Conservation (phyloP, 2,888 invertebrate species). For the Drosophila colorata region DNA sequence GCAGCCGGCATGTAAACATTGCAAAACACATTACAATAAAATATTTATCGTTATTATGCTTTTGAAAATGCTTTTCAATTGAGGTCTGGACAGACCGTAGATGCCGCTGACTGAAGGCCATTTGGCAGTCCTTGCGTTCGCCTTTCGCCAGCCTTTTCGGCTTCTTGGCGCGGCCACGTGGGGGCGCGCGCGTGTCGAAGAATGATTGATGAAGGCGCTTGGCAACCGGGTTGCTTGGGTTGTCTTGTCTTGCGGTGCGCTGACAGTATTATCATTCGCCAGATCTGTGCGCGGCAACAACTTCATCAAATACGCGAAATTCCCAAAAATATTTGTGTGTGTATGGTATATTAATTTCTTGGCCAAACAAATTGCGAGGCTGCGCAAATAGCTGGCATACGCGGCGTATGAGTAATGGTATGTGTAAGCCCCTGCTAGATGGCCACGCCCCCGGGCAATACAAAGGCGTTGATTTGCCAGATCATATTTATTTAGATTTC, state of each 20-base stretch:
- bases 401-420: constrained; percentile 51
- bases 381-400: constrained; percentile 24
- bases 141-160: constrained; percentile 13
- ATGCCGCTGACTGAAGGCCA: constrained; percentile 40
- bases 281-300: constrained; percentile 37
- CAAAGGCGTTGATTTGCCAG: constrained; percentile 71
- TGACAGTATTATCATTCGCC: constrained; percentile 62
- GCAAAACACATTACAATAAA: constrained; percentile 79
- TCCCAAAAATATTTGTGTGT: constrained; percentile 20
- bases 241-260: constrained; percentile 10
- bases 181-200: constrained; percentile 32
- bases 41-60: constrained; percentile 83
- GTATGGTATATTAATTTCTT: constrained; percentile 43
- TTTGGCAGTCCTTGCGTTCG: constrained; percentile 36
- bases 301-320: constrained; percentile 55
- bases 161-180: constrained; percentile 32
- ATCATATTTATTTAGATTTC: constrained; percentile 74
- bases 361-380: constrained; percentile 16
- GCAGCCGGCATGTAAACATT: constrained; percentile 71
- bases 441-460: constrained; percentile 21
- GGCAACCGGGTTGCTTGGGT: constrained; percentile 8
- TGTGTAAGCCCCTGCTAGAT: constrained; percentile 41
- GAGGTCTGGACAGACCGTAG: constrained; percentile 59
- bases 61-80: constrained; percentile 82
- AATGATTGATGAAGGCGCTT: constrained; percentile 68